Evolutionary conservation across 2,888 invertebrate genomes (phyloP), one percentile per base, ranked within the genome.

Genomic region (Chromoteleia sp.): DNA sequence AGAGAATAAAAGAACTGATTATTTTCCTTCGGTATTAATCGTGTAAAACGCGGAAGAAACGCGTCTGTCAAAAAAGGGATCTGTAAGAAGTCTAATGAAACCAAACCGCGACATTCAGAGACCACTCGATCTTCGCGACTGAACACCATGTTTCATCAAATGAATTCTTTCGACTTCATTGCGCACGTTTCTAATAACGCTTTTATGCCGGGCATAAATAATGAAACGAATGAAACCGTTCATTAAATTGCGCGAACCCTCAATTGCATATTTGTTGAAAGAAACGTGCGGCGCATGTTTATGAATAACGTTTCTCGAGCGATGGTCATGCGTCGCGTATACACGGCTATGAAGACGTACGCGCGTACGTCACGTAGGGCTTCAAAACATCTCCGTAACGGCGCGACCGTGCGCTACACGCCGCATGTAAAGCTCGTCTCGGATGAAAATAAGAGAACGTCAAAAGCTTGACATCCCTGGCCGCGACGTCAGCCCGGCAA

Each of bases 211-310:
- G 54, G 12, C 39, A 12, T 48, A 65, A 56, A 30, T 74, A 74
- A 65, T 29, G 45, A 56, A 65, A 65, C 45, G 65, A 65, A 74
- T 74, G 59, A 74, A 65, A 45, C 63, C 74, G 52, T 63, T 74
- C 74, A 74, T 74, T 74, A 56, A 74, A 74, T 56, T 48, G 39
- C 48, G 29, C 56, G 48, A 74, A 74, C 65, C 56, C 74, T 56
- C 29, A 48, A 65, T 65, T 12, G 48, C 74, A 74, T 74, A 65
- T 56, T 56, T 65, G 19, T 15, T 36, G 56, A 74, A 61, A 30
- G 25, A 65, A 74, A 74, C 74, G 63, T 39, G 56, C 36, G 29
- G 14, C 39, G 56, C 63, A 74, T 65, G 73, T 74, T 74, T 63
- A 71, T 50, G 70, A 70, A 59, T 50, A 19, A 41, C 52, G 14